Evolutionary conservation across 30 jellyfish, hydroid and myxozoan genomes (phyloP).

Genomic region (Hydra vulgaris): DNA sequence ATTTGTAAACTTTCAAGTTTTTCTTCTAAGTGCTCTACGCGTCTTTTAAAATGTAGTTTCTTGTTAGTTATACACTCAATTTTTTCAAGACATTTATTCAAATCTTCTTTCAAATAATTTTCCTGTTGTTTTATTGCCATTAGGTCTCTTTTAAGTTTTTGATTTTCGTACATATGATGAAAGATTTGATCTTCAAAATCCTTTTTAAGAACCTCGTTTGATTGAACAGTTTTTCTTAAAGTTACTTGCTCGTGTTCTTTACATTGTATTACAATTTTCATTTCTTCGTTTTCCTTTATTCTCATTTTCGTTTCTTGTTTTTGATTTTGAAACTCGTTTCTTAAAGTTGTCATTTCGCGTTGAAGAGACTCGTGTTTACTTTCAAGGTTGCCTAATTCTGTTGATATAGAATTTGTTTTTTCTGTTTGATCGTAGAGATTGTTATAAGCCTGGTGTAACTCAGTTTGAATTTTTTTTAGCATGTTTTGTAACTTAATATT

Average conservation of each 20-base stretch:
- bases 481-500: slow-evolving; percentile 50
- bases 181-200: slow-evolving; percentile 91
- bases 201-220: slow-evolving; percentile 56
- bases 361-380: slow-evolving; percentile 42
- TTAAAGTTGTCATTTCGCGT: slow-evolving; percentile 30
- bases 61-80: background rate
- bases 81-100: background rate
- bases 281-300: slow-evolving; percentile 68
- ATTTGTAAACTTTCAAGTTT: background rate
- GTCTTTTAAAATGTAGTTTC: background rate
- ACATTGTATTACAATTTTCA: slow-evolving; percentile 40
- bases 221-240: slow-evolving; percentile 41
- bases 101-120: background rate
- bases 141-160: slow-evolving; percentile 46
- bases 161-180: slow-evolving; percentile 57
- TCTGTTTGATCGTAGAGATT: slow-evolving; percentile 49
- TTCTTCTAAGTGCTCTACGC: background rate
- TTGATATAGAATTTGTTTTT: slow-evolving; percentile 18
- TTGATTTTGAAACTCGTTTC: slow-evolving; percentile 73
- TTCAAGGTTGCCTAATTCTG: slow-evolving; percentile 40
- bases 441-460: slow-evolving; percentile 47
- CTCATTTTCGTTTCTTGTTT: slow-evolving; percentile 47
- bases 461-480: slow-evolving; percentile 41
- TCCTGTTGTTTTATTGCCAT: slow-evolving; percentile 26
- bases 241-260: slow-evolving; percentile 58